Evolutionary conservation across 2,888 invertebrate genomes (phyloP), one percentile per base, ranked within the genome.

Genomic region (Keiferia lycopersicella): DNA sequence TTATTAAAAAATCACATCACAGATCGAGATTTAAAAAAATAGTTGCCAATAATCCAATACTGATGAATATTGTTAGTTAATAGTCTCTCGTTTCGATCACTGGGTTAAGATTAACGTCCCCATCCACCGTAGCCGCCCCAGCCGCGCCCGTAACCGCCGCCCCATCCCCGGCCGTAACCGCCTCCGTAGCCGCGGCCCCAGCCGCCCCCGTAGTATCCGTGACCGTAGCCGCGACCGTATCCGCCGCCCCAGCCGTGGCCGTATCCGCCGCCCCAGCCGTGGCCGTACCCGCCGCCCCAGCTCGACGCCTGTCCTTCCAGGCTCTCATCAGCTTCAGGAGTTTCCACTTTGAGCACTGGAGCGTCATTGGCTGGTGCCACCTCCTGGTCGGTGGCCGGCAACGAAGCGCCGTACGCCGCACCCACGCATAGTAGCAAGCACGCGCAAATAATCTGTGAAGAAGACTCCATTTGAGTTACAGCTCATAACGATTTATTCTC

Each of bases 371-470:
- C 30, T 34, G 30, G 56, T 34, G 16, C 56, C 2, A n/a, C 12
- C 2, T 30, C 38, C 18, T 18, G n/a, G 45, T 65, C 71, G 0
- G 65, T 67, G 60, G 70, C 67, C 0, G 85, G 84, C 14, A 82
- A 59, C 30, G 81, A 81, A 48, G 75, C 70, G 0, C 78, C 76
- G 69, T 79, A 82, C 18, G 83, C 84, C 67, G 80, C 50, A 69
- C 77, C 78, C 16, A 73, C 76, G 74, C 82, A 83, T 58, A 82
- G n/a, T 18, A 87, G 63, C 39, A 87, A 67, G 57, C 74, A 73
- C 12, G 79, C 64, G 66, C 71, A 77, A 34, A 82, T 56, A 20
- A 81, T 62, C 88, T 88, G 76, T 0, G 77, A 78, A 22, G 12
- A 26, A 39, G 10, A 60, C 8, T 14, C 2, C 12, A 16, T 39